Evolutionary conservation across 2,797 vertebrate genomes (phyloP).

Genomic region (Okamejei kenojei): DNA sequence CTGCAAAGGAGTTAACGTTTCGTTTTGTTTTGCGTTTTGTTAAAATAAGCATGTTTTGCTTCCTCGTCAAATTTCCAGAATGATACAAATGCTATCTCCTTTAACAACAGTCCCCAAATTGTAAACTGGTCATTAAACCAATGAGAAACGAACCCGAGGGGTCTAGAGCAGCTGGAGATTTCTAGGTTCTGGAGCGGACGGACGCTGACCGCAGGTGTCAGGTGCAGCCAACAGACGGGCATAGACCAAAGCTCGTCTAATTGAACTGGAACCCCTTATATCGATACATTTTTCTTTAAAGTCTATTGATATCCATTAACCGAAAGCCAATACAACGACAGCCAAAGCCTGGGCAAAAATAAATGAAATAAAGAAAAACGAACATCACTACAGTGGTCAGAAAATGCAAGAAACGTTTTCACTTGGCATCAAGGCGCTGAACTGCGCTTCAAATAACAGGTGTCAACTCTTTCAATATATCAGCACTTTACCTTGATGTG

Average conservation of each 20-base stretch:
- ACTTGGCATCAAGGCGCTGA: not conserved
- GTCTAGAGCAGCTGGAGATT: not conserved
- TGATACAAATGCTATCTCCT: not conserved
- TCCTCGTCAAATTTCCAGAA: not conserved
- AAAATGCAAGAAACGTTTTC: not conserved
- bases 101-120: not conserved
- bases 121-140: not conserved
- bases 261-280: not conserved
- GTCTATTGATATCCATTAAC: not conserved
- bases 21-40: too few species aligned
- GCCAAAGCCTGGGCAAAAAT: not conserved
- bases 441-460: not conserved
- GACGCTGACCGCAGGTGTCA: not conserved
- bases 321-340: not conserved
- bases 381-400: not conserved
- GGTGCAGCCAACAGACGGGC: not conserved
- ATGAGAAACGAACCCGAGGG: not conserved
- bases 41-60: not conserved
- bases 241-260: not conserved
- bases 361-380: not conserved
- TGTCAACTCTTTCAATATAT: too few species aligned
- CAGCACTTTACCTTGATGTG: not conserved
- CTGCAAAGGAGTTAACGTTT: not conserved
- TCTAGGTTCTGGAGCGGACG: not conserved
- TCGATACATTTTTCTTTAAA: not conserved